Evolutionary conservation across 30 jellyfish, hydroid and myxozoan genomes (phyloP).

Genomic region (Aurelia coerulea): DNA sequence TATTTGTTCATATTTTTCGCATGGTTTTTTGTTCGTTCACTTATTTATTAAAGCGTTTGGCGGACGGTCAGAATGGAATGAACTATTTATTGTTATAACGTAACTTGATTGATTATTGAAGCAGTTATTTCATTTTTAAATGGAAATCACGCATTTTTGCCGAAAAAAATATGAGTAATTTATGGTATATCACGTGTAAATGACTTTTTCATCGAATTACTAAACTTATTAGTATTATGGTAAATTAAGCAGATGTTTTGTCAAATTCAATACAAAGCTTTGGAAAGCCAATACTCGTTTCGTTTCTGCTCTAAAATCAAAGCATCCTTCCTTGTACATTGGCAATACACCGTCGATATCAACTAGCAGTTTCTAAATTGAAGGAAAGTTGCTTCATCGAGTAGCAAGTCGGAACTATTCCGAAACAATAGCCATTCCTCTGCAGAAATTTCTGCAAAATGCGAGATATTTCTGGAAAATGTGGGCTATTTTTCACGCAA

Average conservation of each 20-base stretch:
- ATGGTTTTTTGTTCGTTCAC: not conserved
- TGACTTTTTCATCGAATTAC: constrained; percentile 8
- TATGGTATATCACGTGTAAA: not conserved
- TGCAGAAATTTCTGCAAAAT: no score
- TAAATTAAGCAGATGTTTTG: not conserved
- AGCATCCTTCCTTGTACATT: no score
- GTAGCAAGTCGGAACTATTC: no score
- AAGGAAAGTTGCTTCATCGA: no score
- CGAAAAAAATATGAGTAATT: not conserved
- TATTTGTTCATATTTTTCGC: no score
- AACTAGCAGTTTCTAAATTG: no score
- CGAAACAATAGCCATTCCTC: no score
- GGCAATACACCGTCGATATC: no score
- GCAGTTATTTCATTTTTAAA: not conserved
- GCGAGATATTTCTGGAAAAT: no score
- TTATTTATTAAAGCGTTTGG: not conserved
- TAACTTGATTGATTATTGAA: not conserved
- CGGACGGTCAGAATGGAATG: not conserved
- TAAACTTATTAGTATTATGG: not conserved
- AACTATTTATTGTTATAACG: not conserved
- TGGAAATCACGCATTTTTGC: not conserved
- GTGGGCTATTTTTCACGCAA: no score
- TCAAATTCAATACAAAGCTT: not conserved
- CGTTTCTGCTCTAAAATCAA: no score
- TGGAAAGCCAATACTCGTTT: not conserved